phyloP scores from a whole-genome alignment of 2,113 vertebrate genomes.

The Spea bombifrons region DNA sequence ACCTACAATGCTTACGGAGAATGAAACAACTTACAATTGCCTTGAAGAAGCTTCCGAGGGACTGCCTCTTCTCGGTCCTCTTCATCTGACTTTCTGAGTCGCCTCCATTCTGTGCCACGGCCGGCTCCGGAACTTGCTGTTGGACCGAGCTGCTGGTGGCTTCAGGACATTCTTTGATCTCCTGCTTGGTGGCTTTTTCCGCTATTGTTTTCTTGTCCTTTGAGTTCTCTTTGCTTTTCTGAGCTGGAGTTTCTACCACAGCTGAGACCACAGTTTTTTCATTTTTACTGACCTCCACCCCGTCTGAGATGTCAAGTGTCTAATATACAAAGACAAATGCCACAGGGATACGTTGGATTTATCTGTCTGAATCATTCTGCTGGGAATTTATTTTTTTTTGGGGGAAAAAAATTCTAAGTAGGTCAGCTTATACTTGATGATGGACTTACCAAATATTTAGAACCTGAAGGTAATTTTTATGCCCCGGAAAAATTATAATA shows the following conservation, averaged over 20 bases:
- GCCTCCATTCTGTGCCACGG: constrained; percentile 62
- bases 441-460: no score
- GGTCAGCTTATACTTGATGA: no score
- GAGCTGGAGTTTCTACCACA: constrained; percentile 57
- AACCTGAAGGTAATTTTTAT: no score
- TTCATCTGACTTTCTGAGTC: constrained; percentile 61
- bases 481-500: no score
- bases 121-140: constrained; percentile 9
- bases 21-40: constrained; percentile 72
- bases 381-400: background rate
- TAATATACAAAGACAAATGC: constrained; percentile 55
- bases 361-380: background rate
- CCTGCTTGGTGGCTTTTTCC: constrained; percentile 57
- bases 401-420: no score
- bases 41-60: constrained; percentile 87
- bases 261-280: constrained; percentile 56
- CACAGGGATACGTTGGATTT: background rate
- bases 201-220: constrained; percentile 53
- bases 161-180: constrained; percentile 55
- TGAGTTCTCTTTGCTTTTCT: constrained; percentile 68
- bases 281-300: constrained; percentile 12
- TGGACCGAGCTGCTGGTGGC: constrained; percentile 20
- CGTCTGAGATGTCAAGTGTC: constrained; percentile 57
- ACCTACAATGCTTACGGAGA: background rate
- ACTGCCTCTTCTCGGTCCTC: constrained; percentile 85